Percentiles rank a stretch among this genome's conserved stretches.
Evolutionary conservation across 2,113 vertebrate genomes (phyloP).

Genomic region (Labrus mixtus): DNA sequence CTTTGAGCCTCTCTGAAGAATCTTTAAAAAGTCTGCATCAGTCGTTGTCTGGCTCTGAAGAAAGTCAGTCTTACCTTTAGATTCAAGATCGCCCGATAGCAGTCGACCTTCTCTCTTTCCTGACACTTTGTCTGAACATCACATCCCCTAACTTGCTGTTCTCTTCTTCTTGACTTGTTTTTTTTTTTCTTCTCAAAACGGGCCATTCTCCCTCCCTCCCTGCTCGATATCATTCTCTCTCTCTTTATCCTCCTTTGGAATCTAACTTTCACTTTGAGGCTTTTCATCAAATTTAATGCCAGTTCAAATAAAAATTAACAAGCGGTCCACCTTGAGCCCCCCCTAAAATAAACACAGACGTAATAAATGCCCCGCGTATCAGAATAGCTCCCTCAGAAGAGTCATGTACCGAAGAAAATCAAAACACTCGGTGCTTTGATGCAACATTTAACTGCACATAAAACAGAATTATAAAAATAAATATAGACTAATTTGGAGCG

Average conservation of each 20-base stretch:
- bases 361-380: neutral
- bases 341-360: neutral
- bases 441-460: constrained; percentile 1
- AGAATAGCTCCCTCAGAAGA: neutral
- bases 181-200: constrained; percentile 6
- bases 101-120: neutral
- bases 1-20: neutral
- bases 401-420: neutral
- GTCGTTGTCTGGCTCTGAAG: neutral
- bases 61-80: neutral
- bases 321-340: neutral
- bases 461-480: neutral
- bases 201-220: neutral
- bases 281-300: constrained; percentile 22
- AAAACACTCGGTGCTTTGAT: constrained; percentile 12
- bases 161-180: neutral
- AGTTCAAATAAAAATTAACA: constrained; percentile 17
- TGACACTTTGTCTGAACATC: neutral
- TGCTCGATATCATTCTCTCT: neutral
- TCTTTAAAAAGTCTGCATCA: neutral
- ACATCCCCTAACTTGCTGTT: neutral
- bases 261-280: neutral
- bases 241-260: neutral
- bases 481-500: neutral
- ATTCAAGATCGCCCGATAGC: neutral